Base-by-base conservation (phyloP, 2,113 vertebrate species). In the Syrrhaptes paradoxus region DNA sequence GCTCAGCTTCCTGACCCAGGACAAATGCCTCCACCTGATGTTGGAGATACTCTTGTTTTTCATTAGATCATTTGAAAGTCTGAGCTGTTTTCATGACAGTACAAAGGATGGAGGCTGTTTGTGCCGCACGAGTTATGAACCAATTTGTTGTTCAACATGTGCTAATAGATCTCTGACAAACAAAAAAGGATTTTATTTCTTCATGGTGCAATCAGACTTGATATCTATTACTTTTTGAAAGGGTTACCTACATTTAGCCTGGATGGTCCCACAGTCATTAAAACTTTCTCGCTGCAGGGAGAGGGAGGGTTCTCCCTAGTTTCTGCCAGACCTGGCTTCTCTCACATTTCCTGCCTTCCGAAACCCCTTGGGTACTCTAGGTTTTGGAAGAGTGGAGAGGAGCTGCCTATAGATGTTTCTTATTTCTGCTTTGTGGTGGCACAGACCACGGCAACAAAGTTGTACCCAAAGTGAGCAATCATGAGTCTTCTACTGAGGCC, bases 21-120 rank as follows among this genome's bases (percentile, higher is more conserved):
- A 80, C 6, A 5, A 90, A 41, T 58, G 63, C 43, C 61, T 95
- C 45, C 63, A 88, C 59, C 55, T 86, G 94, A 83, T 77, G 65
- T 38, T 83, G 61, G 85, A 74, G 65, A 41, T 87, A 68, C 38
- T 94, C 92, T 85, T 92, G 63, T 85, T 94, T 94, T 72, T 94
- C 58, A 36, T 93, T 75, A 83, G 63, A 41, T 85, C 41, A 45
- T 89, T 45, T 88, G 67, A 74, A 93, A 80, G 21, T 45, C 41
- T 88, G 79, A 66, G 72, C 72, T 92, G 61, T 63, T 89, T 86
- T 77, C 63, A 48, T 81, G 65, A 55, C 89, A 67, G 31, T 49
- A 36, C 5, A 7, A 78, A 90, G 82, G 46, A 74, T 67, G 63
- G 59, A 67, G 65, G 49, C 58, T 81, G 62, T 59, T 52, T 76